phyloP scores from a whole-genome alignment of 2,797 vertebrate genomes.

The Atherinosoma microstoma region DNA sequence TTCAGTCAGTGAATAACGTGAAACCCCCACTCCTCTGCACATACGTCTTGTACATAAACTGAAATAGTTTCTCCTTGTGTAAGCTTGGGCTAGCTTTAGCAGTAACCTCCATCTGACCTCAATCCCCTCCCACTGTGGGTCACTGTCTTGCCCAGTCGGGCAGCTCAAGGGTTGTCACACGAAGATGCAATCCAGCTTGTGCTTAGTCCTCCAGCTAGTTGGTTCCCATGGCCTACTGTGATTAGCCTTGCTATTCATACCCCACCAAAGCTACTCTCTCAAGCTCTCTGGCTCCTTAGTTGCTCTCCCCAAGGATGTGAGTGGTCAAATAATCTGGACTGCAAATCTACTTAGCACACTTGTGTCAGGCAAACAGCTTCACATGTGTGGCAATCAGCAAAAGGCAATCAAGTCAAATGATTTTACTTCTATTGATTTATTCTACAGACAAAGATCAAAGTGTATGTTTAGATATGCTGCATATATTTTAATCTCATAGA shows the following conservation, averaged over 20 bases:
- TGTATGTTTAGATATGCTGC: not conserved
- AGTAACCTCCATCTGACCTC: conserved; percentile 62
- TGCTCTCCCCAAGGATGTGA: conserved; percentile 35
- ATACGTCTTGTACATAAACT: conserved; percentile 14
- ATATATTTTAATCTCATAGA: not conserved
- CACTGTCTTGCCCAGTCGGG: conserved; percentile 44
- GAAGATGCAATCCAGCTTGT: conserved; percentile 47
- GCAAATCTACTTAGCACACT: conserved; percentile 44
- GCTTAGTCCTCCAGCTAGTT: conserved; percentile 52
- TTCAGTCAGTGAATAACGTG: conserved; percentile 8
- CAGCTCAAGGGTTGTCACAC: conserved; percentile 48
- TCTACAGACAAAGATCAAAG: not conserved
- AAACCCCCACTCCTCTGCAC: conserved; percentile 8
- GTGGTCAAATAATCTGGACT: conserved; percentile 31
- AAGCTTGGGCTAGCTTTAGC: conserved; percentile 52
- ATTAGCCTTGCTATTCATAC: conserved; percentile 79
- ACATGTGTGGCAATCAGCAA: not conserved
- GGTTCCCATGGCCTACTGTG: conserved; percentile 56
- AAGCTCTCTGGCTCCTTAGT: conserved; percentile 35
- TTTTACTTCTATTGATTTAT: not conserved
- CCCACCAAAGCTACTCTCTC: conserved; percentile 57
- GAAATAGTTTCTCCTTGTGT: conserved; percentile 49
- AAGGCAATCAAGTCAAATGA: not conserved
- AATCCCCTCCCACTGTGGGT: conserved; percentile 71
- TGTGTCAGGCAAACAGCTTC: conserved; percentile 8